Evolutionary conservation across 2,797 vertebrate species (phyloP), one percentile per base, ranked within the genome.

Genomic region (Potorous gilbertii): DNA sequence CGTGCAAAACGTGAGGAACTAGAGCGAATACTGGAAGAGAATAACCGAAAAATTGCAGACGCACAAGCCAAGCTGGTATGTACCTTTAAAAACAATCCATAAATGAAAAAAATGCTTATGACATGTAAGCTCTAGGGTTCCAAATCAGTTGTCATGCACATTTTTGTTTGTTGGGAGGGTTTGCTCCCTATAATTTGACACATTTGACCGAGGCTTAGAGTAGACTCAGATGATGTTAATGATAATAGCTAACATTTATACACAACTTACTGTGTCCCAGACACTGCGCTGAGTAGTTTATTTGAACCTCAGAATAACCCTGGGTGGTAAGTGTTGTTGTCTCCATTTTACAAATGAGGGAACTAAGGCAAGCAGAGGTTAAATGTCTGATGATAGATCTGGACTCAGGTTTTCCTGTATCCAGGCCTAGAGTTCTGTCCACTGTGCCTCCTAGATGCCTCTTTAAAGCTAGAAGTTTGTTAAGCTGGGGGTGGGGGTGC

Each of bases 41-140:
- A 99, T 99, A 99, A 99, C 99, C 99, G 99, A 99, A 99, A 99
- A 99, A 99, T 99, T 97, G 99, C 99, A 46, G 99, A 99, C 96
- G 99, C 99, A 98, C 99, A 99, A 98, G 99, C 99, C 99, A 99
- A 99, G 98, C 99, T 99, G 99, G 99, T 99, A 99, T 55, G 99
- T 98, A 34, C 54, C 96, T 55, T 18, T 52, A 52, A 1, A 66
- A 40, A 74, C n/a, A 74, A 81, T 54, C 4, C 21, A 0, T 5
- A 1, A 2, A 0, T 21, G 54, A 56, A 27, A 27, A 62, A 9
- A 50, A 6, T 1, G 89, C 40, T 55, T 50, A 46, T 46, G 40
- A 46, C 21, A 27, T 87, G 21, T 46, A 46, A 87, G 50, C 21
- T 46, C 21, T 11, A 50, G 40, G 40, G 40, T 40, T 21, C 18